Base-by-base conservation (phyloP, 2,888 invertebrate species). In the Hofmannophila pseudospretella region DNA sequence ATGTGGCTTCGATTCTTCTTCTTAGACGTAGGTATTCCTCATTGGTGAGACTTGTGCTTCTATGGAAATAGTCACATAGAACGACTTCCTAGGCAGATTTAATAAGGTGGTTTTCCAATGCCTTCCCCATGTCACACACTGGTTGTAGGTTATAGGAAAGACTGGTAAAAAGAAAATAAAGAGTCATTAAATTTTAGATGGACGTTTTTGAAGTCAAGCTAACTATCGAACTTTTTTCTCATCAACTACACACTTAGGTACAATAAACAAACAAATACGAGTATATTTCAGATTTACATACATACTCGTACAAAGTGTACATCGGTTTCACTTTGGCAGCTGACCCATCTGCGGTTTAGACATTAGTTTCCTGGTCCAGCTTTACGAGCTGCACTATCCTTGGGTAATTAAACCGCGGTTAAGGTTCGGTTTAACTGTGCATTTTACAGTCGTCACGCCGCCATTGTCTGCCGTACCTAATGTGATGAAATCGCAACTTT, bases 341-440 rank as follows among this genome's bases (percentile, higher is more conserved):
- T 77, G 74, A 75, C 77, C 77, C 60, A 73, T 58, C 75, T 82
- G 84, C 63, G 84, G 84, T 85, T 72, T 58, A 48, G 57, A 60
- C 68, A 70, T 79, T 70, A 82, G 81, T 80, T 76, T 77, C 81
- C 77, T 75, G 68, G 58, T 64, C 62, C 54, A 39, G 36, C 59
- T 69, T 72, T 69, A 67, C 62, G 66, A 65, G 42, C 58, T 45
- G 62, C 62, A 44, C 74, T 66, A 22, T 54, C 60, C 67, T 61
- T 56, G 50, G 74, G 70, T 71, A 81, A 81, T 81, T 81, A 81
- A 81, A 73, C 67, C 58, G 71, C 45, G 76, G 75, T 78, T 71
- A 60, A 56, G 58, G 63, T 61, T 56, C 58, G 64, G 66, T 69
- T 75, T 73, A 70, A 73, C 69, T 69, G 69, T 71, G 67, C 46